Base-by-base conservation (phyloP, 2,797 vertebrate species). In the Pelochelys cantorii region DNA sequence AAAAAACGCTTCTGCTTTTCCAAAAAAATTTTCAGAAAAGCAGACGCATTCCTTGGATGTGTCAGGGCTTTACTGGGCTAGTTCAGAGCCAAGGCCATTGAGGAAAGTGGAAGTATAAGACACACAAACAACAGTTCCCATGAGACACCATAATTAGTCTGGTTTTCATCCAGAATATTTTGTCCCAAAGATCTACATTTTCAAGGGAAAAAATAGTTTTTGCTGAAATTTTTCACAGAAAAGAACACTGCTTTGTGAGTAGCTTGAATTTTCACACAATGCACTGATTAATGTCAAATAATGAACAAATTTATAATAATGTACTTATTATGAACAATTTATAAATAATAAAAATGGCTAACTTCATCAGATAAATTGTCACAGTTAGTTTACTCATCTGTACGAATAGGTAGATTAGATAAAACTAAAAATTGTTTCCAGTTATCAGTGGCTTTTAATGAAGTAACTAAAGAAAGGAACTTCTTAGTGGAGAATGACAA, bases 111-210 rank as follows among this genome's bases (percentile, higher is more conserved):
- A 81, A 65, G 1, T 3, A 56, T 1, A 87, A 3, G 9, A 6
- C 34, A 85, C 15, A 5, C 83, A 82, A 48, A 27, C 37, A 42
- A 85, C 79, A 78, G 86, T 2, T 68, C 27, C 17, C 34, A 56
- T 71, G 60, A 80, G 79, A 60, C 71, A 27, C 1, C 6, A 83
- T 5, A 25, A 34, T 3, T 29, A 27, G 53, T 78, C 81, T 78
- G 20, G 23, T 54, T 85, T 79, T 71, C 56, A 37, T 25, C 17
- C 17, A 31, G 37, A 83, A 78, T 1, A 0, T 86, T 82, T 84
- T 83, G 23, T 37, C 29, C 42, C 83, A 79, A 82, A 2, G 0
- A 0, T 9, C 0, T 0, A 85, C 23, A 3, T 59, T 86, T 78
- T 78, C 11, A 31, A 2, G 15, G 68, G 2, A 52, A 68, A 20